Base-by-base conservation (phyloP, 2,888 invertebrate species). In the Brassicogethes aeneus region DNA sequence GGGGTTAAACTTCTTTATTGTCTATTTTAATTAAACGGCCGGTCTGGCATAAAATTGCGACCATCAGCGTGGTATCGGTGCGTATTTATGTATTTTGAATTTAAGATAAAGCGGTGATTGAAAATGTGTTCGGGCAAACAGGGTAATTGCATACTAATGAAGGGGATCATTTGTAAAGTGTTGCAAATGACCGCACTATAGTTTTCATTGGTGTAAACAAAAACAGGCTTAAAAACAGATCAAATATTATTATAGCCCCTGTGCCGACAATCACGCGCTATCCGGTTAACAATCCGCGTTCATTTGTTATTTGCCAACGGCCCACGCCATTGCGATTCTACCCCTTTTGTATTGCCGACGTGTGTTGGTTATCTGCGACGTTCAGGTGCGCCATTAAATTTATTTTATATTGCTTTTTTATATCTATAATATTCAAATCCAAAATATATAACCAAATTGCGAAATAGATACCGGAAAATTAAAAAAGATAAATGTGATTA, bases 211-310 rank as follows among this genome's bases (percentile, higher is more conserved):
- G 46, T 46, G 46, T 48, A 47, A 56, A 56, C 56, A 58, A 59
- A 56, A 53, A 53, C 52, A 43, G 54, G 53, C 57, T 59, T 59
- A 57, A 55, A 54, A 59, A 51, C 52, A 50, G 54, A 55, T 57
- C 56, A 55, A 57, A 55, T 55, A 56, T 53, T 54, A 53, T 57
- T 55, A 56, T 55, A 53, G 54, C 53, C 51, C n/a, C 47, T 50
- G 42, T 46, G 45, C 48, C 44, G 52, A 51, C 52, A 54, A 53
- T 53, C 31, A 41, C 44, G 23, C 36, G 2, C n/a, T n/a, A n/a
- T n/a, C n/a, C n/a, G n/a, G n/a, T n/a, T 41, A 45, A 41, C 49
- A 45, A 51, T 53, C 45, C 47, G 43, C 45, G 44, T 45, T 23
- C 23, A 23, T 23, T 23, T 10, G 23, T 23, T 7, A 23, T 23